These are phyloP conservation scores for Stenichneumon culpator DNA, from an alignment of 2,888 invertebrate genomes.

Conservation along the genomic window DNA sequence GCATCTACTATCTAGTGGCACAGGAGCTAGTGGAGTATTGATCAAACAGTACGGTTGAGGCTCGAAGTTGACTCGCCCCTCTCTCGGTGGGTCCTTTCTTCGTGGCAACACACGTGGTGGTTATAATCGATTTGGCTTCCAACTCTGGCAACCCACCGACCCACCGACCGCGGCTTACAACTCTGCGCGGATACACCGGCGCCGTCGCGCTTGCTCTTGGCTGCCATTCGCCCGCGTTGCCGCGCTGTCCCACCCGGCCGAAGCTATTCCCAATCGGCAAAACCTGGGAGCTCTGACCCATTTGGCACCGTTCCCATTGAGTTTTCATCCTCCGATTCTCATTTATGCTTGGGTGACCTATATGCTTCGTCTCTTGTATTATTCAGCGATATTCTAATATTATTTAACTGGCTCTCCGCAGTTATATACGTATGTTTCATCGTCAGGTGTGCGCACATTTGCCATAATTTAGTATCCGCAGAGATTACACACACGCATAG, in stretches of 20 bases:
- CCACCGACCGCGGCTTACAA: constrained; percentile 63
- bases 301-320: constrained; percentile 82
- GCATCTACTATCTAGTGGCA: constrained; percentile 59
- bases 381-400: neutral
- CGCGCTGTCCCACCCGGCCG: constrained; percentile 44
- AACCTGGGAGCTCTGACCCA: constrained; percentile 80
- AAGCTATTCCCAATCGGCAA: constrained; percentile 60
- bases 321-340: constrained; percentile 71
- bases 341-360: neutral
- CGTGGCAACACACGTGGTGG: constrained; percentile 63
- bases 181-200: constrained; percentile 37
- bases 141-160: constrained; percentile 57
- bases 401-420: constrained; percentile 4
- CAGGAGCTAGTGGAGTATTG: constrained; percentile 59
- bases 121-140: constrained; percentile 43
- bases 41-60: constrained; percentile 49
- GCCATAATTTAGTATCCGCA: neutral
- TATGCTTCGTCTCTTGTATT: neutral
- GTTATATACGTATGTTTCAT: neutral
- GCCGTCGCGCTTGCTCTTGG: constrained; percentile 44
- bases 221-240: constrained; percentile 25
- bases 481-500: neutral
- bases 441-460: neutral
- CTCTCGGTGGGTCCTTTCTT: constrained; percentile 9
- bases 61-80: constrained; percentile 13